Evolutionary conservation across 2,888 invertebrate genomes (phyloP).

Genomic region (Xanthorhoe designata): DNA sequence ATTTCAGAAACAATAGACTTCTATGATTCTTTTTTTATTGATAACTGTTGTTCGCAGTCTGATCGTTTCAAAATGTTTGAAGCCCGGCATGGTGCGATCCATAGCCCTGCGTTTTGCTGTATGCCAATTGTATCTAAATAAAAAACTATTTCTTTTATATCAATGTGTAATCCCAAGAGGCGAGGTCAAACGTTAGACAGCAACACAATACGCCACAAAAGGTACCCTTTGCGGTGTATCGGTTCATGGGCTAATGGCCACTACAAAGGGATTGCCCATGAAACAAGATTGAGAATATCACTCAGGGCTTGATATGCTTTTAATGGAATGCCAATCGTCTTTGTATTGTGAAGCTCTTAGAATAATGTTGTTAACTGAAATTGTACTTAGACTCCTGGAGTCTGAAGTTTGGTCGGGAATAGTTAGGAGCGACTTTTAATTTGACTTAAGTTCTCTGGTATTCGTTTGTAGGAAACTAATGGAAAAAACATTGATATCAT

Average conservation of each 20-base stretch:
- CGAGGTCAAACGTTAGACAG: slow-evolving; percentile 7
- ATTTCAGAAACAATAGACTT: neutral
- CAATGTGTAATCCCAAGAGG: neutral
- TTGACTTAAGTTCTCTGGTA: neutral
- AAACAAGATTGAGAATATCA: slow-evolving; percentile 38
- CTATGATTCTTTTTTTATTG: neutral
- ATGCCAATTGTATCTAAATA: neutral
- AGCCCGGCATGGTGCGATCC: neutral
- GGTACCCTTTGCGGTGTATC: slow-evolving; percentile 37
- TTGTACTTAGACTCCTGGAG: neutral
- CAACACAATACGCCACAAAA: slow-evolving; percentile 35
- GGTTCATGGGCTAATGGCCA: slow-evolving; percentile 35
- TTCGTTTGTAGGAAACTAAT: neutral
- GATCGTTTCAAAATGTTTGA: neutral
- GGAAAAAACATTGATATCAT: neutral
- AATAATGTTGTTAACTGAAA: slow-evolving; percentile 5
- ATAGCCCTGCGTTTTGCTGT: neutral
- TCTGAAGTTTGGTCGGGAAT: neutral
- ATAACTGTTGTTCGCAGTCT: neutral
- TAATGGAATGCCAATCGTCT: slow-evolving; percentile 38
- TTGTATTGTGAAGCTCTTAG: slow-evolving; percentile 17
- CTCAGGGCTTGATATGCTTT: slow-evolving; percentile 29
- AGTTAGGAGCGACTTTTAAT: neutral
- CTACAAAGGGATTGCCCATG: slow-evolving; percentile 39
- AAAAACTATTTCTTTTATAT: neutral